Conservation (phyloP, 1,140 invertebrate species). For the Atopsyche davidsoni region DNA sequence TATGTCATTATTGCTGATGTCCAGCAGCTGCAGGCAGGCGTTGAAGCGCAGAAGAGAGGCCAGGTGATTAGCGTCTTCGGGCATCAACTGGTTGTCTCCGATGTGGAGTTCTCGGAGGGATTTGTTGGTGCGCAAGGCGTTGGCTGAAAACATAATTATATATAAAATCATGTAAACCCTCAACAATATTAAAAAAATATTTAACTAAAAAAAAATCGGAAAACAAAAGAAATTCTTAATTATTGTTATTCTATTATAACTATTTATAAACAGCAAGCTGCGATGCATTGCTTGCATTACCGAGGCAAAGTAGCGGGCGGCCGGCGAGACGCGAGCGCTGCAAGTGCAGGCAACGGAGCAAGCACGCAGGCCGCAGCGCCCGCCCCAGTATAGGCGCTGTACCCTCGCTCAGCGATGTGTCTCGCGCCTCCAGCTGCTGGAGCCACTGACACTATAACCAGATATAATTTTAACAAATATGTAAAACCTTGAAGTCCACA, state of each 20-base stretch:
- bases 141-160: constrained; percentile 50
- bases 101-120: constrained; percentile 74
- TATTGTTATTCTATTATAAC: no score
- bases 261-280: no score
- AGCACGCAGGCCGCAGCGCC: constrained; percentile 52
- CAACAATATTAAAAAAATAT: no score
- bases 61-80: constrained; percentile 71
- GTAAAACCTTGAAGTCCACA: no score
- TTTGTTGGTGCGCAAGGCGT: constrained; percentile 73
- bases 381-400: constrained; percentile 64
- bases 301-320: constrained; percentile 38
- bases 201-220: no score
- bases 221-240: no score
- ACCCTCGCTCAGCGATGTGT: constrained; percentile 61
- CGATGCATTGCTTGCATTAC: no score
- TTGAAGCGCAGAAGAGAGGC: constrained; percentile 64
- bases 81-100: constrained; percentile 71
- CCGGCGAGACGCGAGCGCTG: constrained; percentile 36
- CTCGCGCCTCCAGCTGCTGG: constrained; percentile 61
- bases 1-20: constrained; percentile 70
- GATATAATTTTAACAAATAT: no score
- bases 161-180: not conserved
- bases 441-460: constrained; percentile 61
- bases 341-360: constrained; percentile 36
- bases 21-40: constrained; percentile 66